Evolutionary conservation across 2,888 invertebrate genomes (phyloP).

Genomic region (Acanthopleura granulata): DNA sequence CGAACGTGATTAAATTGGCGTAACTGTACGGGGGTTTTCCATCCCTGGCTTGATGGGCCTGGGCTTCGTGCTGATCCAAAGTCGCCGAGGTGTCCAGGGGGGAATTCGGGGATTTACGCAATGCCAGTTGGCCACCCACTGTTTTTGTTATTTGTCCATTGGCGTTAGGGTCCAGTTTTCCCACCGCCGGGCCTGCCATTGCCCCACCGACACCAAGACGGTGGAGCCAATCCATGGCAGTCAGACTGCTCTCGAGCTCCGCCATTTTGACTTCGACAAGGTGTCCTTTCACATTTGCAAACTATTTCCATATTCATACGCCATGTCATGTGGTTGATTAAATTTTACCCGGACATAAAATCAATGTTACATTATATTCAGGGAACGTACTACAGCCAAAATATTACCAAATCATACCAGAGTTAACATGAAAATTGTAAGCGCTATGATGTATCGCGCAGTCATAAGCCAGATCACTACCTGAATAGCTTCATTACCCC

Average conservation of each 20-base stretch:
- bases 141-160: constrained; percentile 44
- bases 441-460: background rate
- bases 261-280: constrained; percentile 58
- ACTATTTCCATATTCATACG: constrained; percentile 31
- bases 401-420: background rate
- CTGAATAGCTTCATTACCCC: constrained; percentile 46
- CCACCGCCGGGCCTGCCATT: constrained; percentile 51
- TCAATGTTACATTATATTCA: no score
- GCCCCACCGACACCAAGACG: constrained; percentile 68
- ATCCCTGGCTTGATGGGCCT: constrained; percentile 48
- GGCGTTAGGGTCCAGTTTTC: constrained; percentile 32
- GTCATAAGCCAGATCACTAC: constrained; percentile 28
- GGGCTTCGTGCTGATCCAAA: constrained; percentile 47
- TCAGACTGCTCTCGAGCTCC: constrained; percentile 71
- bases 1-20: constrained; percentile 79
- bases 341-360: background rate
- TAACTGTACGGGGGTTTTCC: constrained; percentile 75
- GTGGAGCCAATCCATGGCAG: constrained; percentile 73
- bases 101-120: constrained; percentile 61
- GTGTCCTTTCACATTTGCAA: constrained; percentile 24
- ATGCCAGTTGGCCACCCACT: constrained; percentile 52
- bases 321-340: background rate
- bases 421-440: background rate
- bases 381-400: constrained; percentile 25
- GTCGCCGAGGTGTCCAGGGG: constrained; percentile 59